A percentile compares a stretch with the other conserved stretches of the same genome.
Evolutionary conservation across 2,888 invertebrate species (phyloP).

Genomic region (Drosophila demipolita): DNA sequence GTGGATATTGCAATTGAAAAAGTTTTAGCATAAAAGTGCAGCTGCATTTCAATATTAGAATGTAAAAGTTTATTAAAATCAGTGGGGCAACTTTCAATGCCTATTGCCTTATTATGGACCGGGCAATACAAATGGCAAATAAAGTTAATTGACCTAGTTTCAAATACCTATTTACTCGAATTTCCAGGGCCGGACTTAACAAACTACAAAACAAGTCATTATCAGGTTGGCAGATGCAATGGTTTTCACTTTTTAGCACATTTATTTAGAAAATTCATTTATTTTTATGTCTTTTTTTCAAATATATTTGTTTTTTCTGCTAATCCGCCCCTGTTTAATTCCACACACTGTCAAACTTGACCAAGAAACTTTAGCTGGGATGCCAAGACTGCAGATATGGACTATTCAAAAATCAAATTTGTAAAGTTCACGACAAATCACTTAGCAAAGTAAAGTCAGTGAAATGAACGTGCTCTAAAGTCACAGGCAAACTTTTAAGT

Average conservation of each 20-base stretch:
- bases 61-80: conserved; percentile 60
- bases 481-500: conserved; percentile 63
- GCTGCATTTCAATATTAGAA: conserved; percentile 42
- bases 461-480: conserved; percentile 58
- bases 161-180: conserved; percentile 12
- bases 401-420: conserved; percentile 66
- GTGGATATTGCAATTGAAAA: conserved; percentile 65
- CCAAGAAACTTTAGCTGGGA: conserved; percentile 22
- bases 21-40: conserved; percentile 49
- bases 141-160: conserved; percentile 67
- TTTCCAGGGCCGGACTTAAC: conserved; percentile 19
- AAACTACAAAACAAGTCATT: background rate
- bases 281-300: background rate
- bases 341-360: conserved; percentile 19
- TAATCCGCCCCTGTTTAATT: conserved; percentile 15
- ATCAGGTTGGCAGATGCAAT: no score
- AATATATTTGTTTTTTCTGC: background rate
- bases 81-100: conserved; percentile 32
- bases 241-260: background rate
- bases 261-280: background rate
- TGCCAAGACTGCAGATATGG: conserved; percentile 24
- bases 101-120: conserved; percentile 54
- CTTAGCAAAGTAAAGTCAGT: conserved; percentile 60
- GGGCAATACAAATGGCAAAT: conserved; percentile 44
- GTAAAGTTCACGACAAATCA: conserved; percentile 74